Base-by-base conservation (phyloP, 1,140 invertebrate species). In the Gonatopus flavifemur region DNA sequence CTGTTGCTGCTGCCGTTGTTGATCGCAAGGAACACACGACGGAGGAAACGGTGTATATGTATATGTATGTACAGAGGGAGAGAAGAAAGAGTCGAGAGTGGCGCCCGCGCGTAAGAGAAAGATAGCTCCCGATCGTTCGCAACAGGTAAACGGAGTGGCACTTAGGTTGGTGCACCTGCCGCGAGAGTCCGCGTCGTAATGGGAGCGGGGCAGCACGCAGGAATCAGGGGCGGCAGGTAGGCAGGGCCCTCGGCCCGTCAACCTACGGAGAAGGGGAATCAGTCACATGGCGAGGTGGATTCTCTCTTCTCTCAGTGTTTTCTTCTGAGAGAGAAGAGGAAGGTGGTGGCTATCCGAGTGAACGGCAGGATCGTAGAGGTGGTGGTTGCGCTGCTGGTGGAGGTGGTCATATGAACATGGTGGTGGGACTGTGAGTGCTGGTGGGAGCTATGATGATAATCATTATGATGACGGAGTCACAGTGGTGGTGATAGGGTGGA, bases 161-260 rank as follows among this genome's bases (percentile, higher is more conserved):
- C 66, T 71, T 62, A 61, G 70, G 65, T 74, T 69, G 67, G 67
- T 78, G 74, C 76, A 78, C 76, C 76, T 78, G 76, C 76, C 72
- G 72, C 74, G 72, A 74, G 71, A 76, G 76, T 77, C 70, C 74
- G 76, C 74, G 76, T 70, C 66, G 74, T 76, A 78, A 78, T 78
- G 76, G 72, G 72, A 76, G 74, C 76, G 74, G 71, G 74, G 71
- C 67, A 75, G 67, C 73, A n/a, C n/a, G n/a, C n/a, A n/a, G n/a
- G n/a, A n/a, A n/a, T n/a, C n/a, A n/a, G n/a, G 72, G 70, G 71
- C 69, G 71, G 72, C 74, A 78, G 76, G 76, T 77, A 78, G 74
- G 74, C 76, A 76, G 73, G n/a, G 70, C 71, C 72, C 64, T 64
- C 54, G 64, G 59, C 60, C 69, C 69, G 70, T 72, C 69, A 77